A percentile compares a stretch with the other conserved stretches of the same genome.
These are phyloP conservation scores for Malaclemys terrapin DNA, from an alignment of 2,113 vertebrate species.

Conservation along the genomic window DNA sequence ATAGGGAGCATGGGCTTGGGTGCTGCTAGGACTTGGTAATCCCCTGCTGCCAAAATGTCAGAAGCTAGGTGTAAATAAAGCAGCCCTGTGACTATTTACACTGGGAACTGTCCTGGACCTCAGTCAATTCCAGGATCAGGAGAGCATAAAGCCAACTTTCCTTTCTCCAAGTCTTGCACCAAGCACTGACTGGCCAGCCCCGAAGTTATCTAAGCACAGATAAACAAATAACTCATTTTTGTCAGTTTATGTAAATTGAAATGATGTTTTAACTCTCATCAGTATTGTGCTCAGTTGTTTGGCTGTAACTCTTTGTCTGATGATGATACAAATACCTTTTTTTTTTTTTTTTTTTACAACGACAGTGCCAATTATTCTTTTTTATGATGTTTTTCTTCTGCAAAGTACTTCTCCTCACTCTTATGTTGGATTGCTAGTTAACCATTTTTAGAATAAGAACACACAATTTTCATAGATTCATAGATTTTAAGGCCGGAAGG, in stretches of 20 bases:
- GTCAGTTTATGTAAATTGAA: background rate
- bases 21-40: background rate
- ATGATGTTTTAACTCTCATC: background rate
- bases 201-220: background rate
- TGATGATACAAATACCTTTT: background rate
- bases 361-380: background rate
- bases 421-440: background rate
- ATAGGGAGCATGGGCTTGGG: background rate
- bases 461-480: background rate
- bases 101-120: background rate
- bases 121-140: background rate
- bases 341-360: no score
- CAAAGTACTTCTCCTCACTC: accelerated
- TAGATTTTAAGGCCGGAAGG: background rate
- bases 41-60: background rate
- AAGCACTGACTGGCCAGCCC: no score
- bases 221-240: background rate
- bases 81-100: background rate
- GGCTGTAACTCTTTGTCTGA: background rate
- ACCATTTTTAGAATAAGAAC: background rate
- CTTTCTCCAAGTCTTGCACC: background rate
- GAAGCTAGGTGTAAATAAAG: background rate
- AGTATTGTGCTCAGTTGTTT: background rate
- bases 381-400: background rate
- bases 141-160: background rate